Conservation (phyloP, 2,113 vertebrate genomes). For the Otis tarda region DNA sequence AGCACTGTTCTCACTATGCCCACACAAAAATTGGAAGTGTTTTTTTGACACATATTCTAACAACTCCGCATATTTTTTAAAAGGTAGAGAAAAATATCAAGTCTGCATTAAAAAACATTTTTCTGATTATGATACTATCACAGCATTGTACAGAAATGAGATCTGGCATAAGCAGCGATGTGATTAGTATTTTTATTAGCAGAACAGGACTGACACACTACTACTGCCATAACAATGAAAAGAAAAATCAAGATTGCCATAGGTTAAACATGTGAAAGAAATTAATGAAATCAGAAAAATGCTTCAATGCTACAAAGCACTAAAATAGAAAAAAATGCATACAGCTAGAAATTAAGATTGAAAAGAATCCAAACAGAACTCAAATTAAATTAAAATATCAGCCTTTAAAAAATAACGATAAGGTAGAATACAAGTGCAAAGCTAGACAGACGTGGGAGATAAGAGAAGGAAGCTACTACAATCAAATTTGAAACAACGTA, state of each 20-base stretch:
- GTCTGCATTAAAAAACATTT: neutral
- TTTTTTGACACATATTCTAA: neutral
- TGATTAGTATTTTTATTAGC: neutral
- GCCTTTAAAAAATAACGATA: fast-evolving
- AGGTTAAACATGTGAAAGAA: neutral
- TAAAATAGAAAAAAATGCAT: neutral
- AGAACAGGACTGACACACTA: neutral
- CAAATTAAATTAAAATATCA: neutral
- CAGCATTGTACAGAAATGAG: neutral
- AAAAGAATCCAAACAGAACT: neutral
- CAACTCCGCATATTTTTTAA: neutral
- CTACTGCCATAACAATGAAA: neutral
- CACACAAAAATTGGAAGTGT: neutral
- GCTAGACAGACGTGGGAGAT: neutral
- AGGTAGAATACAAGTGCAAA: neutral
- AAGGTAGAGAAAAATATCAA: neutral
- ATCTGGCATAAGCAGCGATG: neutral
- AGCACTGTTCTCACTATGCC: neutral
- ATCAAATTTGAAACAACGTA: neutral
- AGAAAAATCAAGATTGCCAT: neutral
- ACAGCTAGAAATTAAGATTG: neutral
- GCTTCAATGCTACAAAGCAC: neutral
- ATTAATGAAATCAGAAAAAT: neutral
- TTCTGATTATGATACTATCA: neutral
- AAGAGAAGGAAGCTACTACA: neutral